These are phyloP conservation scores for Heliconius congener DNA, from an alignment of 1,140 invertebrate species.

Conservation along the genomic window DNA sequence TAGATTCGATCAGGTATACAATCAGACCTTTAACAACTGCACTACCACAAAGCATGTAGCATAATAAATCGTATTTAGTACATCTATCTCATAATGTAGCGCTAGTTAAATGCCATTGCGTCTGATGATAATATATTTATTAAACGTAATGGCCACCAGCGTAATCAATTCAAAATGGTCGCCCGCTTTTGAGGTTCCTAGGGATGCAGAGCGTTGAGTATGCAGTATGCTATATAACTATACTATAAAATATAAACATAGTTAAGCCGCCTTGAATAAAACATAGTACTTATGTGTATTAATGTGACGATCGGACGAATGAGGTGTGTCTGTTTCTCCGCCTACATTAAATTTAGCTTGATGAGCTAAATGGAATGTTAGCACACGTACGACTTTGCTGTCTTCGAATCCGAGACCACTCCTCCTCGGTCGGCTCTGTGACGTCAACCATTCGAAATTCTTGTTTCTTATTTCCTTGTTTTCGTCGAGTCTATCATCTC, in stretches of 20 bases:
- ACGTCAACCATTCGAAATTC: slow-evolving; percentile 36
- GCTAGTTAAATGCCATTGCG: slow-evolving; percentile 3
- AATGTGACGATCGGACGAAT: slow-evolving; percentile 45
- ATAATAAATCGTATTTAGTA: neutral
- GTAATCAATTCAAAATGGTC: slow-evolving; percentile 17
- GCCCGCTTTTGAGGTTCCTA: slow-evolving; percentile 14
- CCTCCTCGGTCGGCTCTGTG: slow-evolving; percentile 35
- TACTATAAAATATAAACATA: neutral
- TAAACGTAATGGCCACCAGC: slow-evolving; percentile 9
- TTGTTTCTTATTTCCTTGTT: slow-evolving; percentile 40
- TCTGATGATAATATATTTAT: slow-evolving; percentile 15
- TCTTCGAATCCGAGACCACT: slow-evolving; percentile 40
- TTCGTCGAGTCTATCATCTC: slow-evolving; percentile 13
- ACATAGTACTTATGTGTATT: slow-evolving; percentile 44
- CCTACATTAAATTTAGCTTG: slow-evolving; percentile 52
- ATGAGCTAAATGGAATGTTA: slow-evolving; percentile 42
- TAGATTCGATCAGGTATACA: neutral
- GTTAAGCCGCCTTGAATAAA: slow-evolving; percentile 43
- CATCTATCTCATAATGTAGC: neutral
- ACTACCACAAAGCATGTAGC: neutral
- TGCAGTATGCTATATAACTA: neutral
- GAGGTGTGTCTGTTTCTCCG: slow-evolving; percentile 54
- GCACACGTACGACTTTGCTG: slow-evolving; percentile 31
- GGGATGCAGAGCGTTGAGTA: slow-evolving; percentile 17
- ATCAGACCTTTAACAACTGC: neutral